Conservation (phyloP, 2,113 vertebrate genomes). For the Engystomops pustulosus region DNA sequence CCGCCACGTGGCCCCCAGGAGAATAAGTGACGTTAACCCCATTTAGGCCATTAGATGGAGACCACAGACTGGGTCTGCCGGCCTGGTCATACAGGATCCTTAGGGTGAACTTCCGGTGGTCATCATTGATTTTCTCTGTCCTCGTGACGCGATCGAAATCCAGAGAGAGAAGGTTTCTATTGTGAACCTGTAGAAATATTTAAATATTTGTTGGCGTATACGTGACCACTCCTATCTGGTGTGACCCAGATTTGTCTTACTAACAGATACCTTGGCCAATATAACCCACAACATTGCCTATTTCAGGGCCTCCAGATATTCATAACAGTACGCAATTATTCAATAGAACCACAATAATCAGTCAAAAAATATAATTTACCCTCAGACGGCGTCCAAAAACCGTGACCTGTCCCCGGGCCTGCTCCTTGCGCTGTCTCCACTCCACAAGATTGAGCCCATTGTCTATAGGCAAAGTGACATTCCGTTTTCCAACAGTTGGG, state of each 20-base stretch:
- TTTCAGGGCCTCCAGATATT: too few species aligned
- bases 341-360: too few species aligned
- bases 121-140: slow-evolving; percentile 98
- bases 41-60: slow-evolving; percentile 92
- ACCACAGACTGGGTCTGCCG: slow-evolving; percentile 94
- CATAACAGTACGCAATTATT: too few species aligned
- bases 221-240: too few species aligned
- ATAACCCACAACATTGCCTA: too few species aligned
- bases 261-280: too few species aligned
- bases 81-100: slow-evolving; percentile 94
- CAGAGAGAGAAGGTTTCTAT: slow-evolving; percentile 92
- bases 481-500: slow-evolving; percentile 94
- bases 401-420: slow-evolving; percentile 92
- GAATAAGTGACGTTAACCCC: slow-evolving; percentile 97
- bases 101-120: slow-evolving; percentile 96
- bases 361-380: slow-evolving; percentile 72
- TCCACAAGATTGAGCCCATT: slow-evolving; percentile 96
- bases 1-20: slow-evolving; percentile 87
- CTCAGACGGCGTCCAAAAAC: slow-evolving; percentile 93
- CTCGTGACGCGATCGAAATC: slow-evolving; percentile 98
- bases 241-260: too few species aligned
- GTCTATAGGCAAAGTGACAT: slow-evolving; percentile 94
- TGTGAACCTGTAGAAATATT: slow-evolving; percentile 83
- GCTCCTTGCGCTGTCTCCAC: slow-evolving; percentile 97
- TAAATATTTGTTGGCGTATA: too few species aligned